Base-by-base conservation (phyloP, 1,140 invertebrate species). In the Chlorops oryzae region DNA sequence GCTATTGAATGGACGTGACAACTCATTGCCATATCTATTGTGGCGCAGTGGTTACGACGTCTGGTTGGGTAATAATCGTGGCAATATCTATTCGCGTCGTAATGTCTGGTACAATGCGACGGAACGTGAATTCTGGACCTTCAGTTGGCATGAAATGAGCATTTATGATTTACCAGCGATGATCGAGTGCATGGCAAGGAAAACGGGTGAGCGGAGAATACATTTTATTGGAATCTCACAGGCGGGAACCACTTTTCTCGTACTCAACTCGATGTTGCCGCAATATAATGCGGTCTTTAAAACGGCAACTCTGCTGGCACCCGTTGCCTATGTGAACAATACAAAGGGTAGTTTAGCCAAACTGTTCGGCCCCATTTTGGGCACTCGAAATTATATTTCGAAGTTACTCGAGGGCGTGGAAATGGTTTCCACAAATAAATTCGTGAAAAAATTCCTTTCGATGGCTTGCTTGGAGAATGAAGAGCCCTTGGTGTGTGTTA, bases 61-160 rank as follows among this genome's bases (percentile, higher is more conserved):
- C 2, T 89, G 86, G 86, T 59, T 88, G 58, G 83, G 81, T 2
- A 89, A 88, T 62, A 77, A 78, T 21, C 70, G 87, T 24, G 86
- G 86, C 13, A 86, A 80, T 52, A 76, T 73, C 4, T 83, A 83
- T 58, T 85, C 83, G 3, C 71, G 76, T 3, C 71, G 73, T 21
- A 85, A 86, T 65, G 47, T 72, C 6, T 63, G 62, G 15, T 52
- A 75, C 3, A 59, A 78, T 58, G 70, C 77, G 3, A 69, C 74
- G 7, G 66, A 73, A 18, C 55, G 59, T 2, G 58, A 70, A 46
- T 76, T 74, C 57, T 76, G 72, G 72, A 58, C 72, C 54, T 74
- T 69, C 10, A 85, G 83, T 53, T 87, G 75, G 75, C 81, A 88
- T 62, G 83, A 88, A 69, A 85, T 87, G 77, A 83, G 81, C 10